Evolutionary conservation across 2,888 invertebrate genomes (phyloP), one percentile per base, ranked within the genome.

Genomic region (Lasiommata megera): DNA sequence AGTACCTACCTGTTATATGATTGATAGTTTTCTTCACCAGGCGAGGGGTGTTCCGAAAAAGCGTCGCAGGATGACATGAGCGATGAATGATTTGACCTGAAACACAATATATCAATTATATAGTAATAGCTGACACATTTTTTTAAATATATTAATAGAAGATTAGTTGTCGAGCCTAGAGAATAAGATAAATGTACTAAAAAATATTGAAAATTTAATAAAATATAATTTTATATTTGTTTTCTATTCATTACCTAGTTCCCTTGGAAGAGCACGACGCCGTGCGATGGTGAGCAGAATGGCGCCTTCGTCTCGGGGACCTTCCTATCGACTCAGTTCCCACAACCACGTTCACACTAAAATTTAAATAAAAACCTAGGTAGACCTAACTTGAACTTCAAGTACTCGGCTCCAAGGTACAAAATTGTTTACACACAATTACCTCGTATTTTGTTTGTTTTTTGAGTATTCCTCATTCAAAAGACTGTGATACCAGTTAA

Each of bases 201-300:
- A 28, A 7, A 6, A 6, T 28, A 28, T 28, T 28, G 7, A 6
- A 3, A 28, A 28, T 6, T 7, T 28, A 28, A 6, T 6, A 28
- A 28, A 6, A 28, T 28, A 28, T 31, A 9, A 3, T 31, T 31
- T 38, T 14, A 37, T 9, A 34, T 9, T 56, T 9, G 23, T 28
- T 9, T n/a, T 28, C 40, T 1, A 14, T 16, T 8, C n/a, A n/a
- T 61, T 66, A 86, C 82, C 90, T 82, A 37, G 91, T 90, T 31
- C 88, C 91, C 60, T 90, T 91, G 8, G 91, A 91, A 9, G 91
- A 91, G 70, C 90, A 91, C 34, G 90, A 90, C 0, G 90, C 91
- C 0, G 91, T 88, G 16, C 91, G 73, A 65, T 91, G 86, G 65
- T 91, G 86, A 1, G 82, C 76, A 56, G 89, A 88, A 69, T 86